Percentiles rank a stretch among this genome's conserved stretches.
These are phyloP conservation scores for Caenorhabditis inopinata DNA, from an alignment of 1,140 invertebrate species.

Conservation along the genomic window DNA sequence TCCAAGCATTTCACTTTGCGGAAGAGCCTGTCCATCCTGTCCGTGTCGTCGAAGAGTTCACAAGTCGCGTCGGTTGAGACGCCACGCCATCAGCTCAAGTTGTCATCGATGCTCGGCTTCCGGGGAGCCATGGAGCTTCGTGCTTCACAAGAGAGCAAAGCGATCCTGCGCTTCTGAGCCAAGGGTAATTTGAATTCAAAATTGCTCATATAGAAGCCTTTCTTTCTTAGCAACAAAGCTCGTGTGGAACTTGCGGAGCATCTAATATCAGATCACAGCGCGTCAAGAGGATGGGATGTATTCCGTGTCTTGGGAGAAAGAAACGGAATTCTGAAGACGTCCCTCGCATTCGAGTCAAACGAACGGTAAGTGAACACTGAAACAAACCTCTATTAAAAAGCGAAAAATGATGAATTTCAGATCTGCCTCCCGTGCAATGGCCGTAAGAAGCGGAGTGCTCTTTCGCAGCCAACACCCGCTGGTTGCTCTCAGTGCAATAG, in stretches of 20 bases:
- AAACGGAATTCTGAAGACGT: not conserved
- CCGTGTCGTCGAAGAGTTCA: not conserved
- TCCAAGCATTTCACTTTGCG: not conserved
- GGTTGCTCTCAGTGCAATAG: conserved; percentile 5
- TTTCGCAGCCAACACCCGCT: not conserved
- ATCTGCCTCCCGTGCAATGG: not conserved
- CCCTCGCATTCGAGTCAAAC: not conserved
- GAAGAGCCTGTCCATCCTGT: not conserved
- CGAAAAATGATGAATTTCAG: not conserved
- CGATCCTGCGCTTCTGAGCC: no score
- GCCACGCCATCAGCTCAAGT: not conserved
- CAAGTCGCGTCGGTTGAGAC: not conserved
- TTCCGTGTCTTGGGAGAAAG: conserved; percentile 16
- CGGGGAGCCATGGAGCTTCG: not conserved
- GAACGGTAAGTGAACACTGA: not conserved
- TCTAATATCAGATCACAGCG: not conserved
- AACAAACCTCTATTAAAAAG: no score
- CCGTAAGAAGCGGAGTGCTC: not conserved
- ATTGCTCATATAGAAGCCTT: no score
- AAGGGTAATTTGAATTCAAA: no score
- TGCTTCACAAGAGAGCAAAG: not conserved
- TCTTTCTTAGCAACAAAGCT: not conserved
- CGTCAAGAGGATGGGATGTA: conserved; percentile 15
- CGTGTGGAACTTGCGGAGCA: not conserved
- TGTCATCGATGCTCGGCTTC: not conserved